Percentiles rank a stretch among this genome's conserved stretches.
These are phyloP conservation scores for Petrocephalus microphthalmus DNA, from an alignment of 2,113 vertebrate species.

Conservation along the genomic window DNA sequence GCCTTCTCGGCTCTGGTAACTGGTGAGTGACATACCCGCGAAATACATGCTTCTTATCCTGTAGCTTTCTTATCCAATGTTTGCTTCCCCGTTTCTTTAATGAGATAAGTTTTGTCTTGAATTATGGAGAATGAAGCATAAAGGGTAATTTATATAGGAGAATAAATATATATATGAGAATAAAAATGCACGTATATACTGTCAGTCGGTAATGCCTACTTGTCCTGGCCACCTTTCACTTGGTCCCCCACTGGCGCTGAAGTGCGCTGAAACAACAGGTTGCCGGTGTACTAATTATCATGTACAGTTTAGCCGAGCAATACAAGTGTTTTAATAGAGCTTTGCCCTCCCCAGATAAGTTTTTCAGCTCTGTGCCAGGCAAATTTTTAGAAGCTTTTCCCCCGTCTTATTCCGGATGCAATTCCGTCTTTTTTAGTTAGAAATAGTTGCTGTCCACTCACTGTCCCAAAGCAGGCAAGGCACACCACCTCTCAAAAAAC, in stretches of 20 bases:
- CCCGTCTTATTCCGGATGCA: not conserved
- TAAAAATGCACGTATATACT: not conserved
- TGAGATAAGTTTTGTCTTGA: not conserved
- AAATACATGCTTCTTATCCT: not conserved
- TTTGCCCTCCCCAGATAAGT: not conserved
- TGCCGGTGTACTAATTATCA: not conserved
- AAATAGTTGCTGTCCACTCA: not conserved
- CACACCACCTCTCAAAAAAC: not conserved
- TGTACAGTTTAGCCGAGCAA: not conserved
- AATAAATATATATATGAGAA: not conserved
- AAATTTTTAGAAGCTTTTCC: not conserved
- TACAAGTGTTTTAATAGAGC: not conserved
- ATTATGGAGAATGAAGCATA: not conserved
- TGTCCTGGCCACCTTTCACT: not conserved
- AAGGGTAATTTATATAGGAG: not conserved
- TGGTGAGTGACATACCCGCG: conserved; percentile 66
- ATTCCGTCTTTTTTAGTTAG: not conserved
- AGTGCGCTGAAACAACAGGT: not conserved
- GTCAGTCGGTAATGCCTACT: not conserved
- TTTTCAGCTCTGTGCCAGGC: not conserved
- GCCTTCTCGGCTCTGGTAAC: conserved; percentile 90
- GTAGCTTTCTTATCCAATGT: not conserved
- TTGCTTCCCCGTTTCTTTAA: not conserved
- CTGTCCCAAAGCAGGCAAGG: not conserved
- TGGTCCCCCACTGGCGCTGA: not conserved